Evolutionary conservation across 2,888 invertebrate genomes (phyloP), one percentile per base, ranked within the genome.

Genomic region (Philereme vetulata): DNA sequence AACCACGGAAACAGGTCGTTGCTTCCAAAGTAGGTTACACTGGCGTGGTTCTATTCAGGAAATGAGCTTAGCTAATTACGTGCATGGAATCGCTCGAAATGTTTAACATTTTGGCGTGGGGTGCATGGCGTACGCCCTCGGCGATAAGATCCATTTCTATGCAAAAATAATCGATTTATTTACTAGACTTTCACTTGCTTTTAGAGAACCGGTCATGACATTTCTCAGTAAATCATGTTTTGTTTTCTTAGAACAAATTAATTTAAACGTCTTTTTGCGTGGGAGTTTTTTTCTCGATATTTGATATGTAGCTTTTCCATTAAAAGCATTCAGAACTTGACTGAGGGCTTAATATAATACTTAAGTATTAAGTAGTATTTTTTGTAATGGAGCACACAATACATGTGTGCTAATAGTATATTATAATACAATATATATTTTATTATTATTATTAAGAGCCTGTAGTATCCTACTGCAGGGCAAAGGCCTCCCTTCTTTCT

Each of bases 21-120:
- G 54, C 49, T 54, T 43, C 56, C 54, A 51, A 69, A 65, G 49
- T 69, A 53, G 67, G 67, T 65, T 64, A 67, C 60, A 56, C 49
- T 38, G 46, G 53, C 55, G 40, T 55, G 47, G 34, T 35, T 35
- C 8, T 56, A 45, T 46, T 43, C 45, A 10, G 52, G 45, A 56
- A 56, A 56, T 55, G 34, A 36, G 32, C 36, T 43, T 35, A 10
- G 36, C 50, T 46, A 34, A 50, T 40, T 51, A 36, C 9, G 11
- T 42, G 35, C 35, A 57, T 34, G 32, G 44, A 36, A 40, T 35
- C 32, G 36, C 42, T 48, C 38, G 8, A 32, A 44, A 38, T 47
- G 32, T 47, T 65, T 21, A 45, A 21, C 51, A 49, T 55, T 52
- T 57, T 48, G 11, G 56, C 54, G 56, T 55, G 44, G 55, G 57